Base-by-base conservation (phyloP, 2,113 vertebrate species). In the Scophthalmus maximus region DNA sequence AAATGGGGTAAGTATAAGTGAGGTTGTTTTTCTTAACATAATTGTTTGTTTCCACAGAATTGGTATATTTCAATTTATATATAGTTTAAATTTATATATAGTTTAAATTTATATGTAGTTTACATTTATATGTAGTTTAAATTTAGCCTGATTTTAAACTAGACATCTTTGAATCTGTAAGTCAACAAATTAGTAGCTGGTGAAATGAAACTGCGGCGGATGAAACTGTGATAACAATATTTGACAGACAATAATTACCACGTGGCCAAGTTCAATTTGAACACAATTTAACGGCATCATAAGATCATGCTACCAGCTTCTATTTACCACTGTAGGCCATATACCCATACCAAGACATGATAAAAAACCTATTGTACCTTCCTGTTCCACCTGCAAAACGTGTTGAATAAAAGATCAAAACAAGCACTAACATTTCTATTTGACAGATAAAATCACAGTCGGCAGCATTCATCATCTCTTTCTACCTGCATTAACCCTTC, bases 391-490 rank as follows among this genome's bases (percentile, higher is more conserved):
- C 68, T 51, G 32, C 40, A 59, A 51, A n/a, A 71, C 8, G 1
- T 42, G 46, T 29, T 71, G 57, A 83, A 87, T 83, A 73, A 82
- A 73, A 82, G 56, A 81, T 75, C 53, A 73, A 81, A 83, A 76
- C 52, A 59, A 62, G 56, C 15, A 26, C 38, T 29, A 76, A 76
- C 58, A 65, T 79, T 77, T 79, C 64, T 78, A 81, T 84, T 80
- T 76, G 76, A 80, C 62, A 72, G 84, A 87, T 86, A 83, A 83
- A 88, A 87, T 85, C 84, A 79, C 40, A 46, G 40, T 66, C 40
- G 0, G 17, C 51, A 34, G 66, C 83, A 87, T 88, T 82, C 75
- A 87, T 87, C 89, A 87, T 88, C 44, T 55, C 62, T 30, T 38
- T 68, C 68, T 70, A 64, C 76, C 76, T 73, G 44, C 76, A 78